phyloP scores from a whole-genome alignment of 2,888 invertebrate species.

The Slavum lentiscoides region DNA sequence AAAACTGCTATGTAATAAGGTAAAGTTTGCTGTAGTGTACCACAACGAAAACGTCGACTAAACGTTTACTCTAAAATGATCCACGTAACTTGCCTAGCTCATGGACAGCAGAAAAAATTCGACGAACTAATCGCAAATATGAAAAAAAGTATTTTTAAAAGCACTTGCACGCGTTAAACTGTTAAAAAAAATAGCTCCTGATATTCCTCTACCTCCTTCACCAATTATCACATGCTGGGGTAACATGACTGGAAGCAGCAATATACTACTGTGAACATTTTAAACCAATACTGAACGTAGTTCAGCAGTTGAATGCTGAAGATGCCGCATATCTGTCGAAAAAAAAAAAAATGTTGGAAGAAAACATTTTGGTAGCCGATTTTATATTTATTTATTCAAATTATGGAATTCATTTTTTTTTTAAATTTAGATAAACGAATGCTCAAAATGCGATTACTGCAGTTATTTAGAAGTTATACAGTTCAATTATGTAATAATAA shows the following conservation, averaged over 20 bases:
- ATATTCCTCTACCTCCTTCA: background rate
- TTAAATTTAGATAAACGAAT: too few relatives aligned
- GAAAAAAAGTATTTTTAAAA: constrained; percentile 30
- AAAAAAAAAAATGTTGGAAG: constrained; percentile 17
- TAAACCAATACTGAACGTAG: constrained; percentile 14
- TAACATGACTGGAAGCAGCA: constrained; percentile 22
- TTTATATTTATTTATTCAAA: constrained; percentile 22
- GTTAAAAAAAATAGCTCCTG: constrained; percentile 14
- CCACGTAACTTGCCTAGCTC: constrained; percentile 37
- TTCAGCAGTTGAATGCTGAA: constrained; percentile 14
- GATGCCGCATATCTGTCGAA: constrained; percentile 14
- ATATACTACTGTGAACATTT: constrained; percentile 26
- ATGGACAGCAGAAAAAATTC: constrained; percentile 22
- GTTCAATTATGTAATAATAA: too few relatives aligned
- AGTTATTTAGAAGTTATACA: too few relatives aligned
- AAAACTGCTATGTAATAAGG: too few relatives aligned
- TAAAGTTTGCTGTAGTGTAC: background rate
- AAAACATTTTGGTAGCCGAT: constrained; percentile 7
- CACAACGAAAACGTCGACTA: background rate
- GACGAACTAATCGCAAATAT: constrained; percentile 16
- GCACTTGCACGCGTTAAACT: background rate
- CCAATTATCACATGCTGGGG: constrained; percentile 14
- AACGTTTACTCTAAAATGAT: constrained; percentile 30
- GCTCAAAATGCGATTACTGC: too few relatives aligned
- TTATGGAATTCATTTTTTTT: constrained; percentile 20